Percentiles rank a stretch among this genome's conserved stretches.
These are phyloP conservation scores for Psophia crepitans DNA, from an alignment of 2,113 vertebrate species.

Conservation along the genomic window DNA sequence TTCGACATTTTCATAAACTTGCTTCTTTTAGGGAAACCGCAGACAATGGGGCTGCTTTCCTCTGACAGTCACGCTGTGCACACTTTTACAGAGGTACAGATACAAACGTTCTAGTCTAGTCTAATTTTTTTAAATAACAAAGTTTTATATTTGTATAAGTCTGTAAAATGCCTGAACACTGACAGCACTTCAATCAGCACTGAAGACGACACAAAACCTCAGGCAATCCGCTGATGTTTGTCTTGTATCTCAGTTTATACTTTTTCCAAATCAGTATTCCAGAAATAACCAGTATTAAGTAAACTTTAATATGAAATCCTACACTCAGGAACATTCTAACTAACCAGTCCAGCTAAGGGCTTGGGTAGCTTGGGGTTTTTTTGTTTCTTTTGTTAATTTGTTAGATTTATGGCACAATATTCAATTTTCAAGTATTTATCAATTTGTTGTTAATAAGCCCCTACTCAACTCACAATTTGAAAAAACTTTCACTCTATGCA, in stretches of 20 bases:
- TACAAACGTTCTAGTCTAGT: neutral
- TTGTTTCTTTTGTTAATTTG: neutral
- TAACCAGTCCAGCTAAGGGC: neutral
- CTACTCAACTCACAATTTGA: constrained; percentile 14
- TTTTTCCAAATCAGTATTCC: neutral
- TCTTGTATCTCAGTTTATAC: neutral
- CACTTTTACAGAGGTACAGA: neutral
- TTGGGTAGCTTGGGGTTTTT: neutral
- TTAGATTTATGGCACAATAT: neutral
- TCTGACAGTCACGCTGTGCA: neutral
- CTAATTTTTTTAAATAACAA: neutral
- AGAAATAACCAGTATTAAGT: neutral
- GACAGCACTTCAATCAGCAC: neutral
- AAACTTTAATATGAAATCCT: neutral
- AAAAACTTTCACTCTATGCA: neutral
- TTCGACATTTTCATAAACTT: neutral
- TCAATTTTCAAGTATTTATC: neutral
- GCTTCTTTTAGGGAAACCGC: neutral
- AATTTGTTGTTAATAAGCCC: neutral
- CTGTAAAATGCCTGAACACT: neutral
- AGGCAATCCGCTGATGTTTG: neutral
- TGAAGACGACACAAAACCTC: neutral
- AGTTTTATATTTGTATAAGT: neutral
- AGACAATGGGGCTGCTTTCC: neutral
- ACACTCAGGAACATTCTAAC: neutral